Base-by-base conservation (phyloP, 2,113 vertebrate species). In the Leucopsar rothschildi region DNA sequence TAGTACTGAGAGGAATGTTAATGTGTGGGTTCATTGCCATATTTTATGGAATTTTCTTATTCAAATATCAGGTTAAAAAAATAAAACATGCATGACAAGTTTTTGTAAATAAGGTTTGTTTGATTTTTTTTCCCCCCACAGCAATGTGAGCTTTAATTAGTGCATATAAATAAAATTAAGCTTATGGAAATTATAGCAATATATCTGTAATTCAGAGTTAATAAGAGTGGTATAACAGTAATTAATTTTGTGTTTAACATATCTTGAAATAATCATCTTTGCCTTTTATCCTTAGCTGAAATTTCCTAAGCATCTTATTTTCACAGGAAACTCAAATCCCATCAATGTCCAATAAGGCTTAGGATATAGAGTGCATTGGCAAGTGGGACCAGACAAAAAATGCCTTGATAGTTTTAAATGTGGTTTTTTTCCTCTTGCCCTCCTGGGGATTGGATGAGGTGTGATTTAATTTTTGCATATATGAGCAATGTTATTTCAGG, bases 21-120 rank as follows among this genome's bases (percentile, higher is more conserved):
- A 44, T 50, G 25, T 0, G 0, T 68, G 15, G 1, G 12, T 56
- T 64, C 25, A 40, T 42, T 45, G 27, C 27, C 11, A 57, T 6
- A 16, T 53, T 73, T 80, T 31, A 52, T 39, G 45, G 12, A 82
- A 64, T 79, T 52, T 78, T 90, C 35, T 82, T 45, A 60, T 33
- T 64, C 39, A 69, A 64, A 50, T 80, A 44, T 35, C 31, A 77
- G 12, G 15, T 66, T 61, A 61, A 84, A 44, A 88, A 57, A 60
- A 3, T 1, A 14, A 55, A 72, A 9, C 5, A 37, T n/a, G 12
- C 18, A 8, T 88, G 11, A 4, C 16, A 83, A n/a, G 3, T 55
- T 75, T 75, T 27, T 82, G 19, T 75, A 85, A 68, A 75, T 50
- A 75, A 66, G 5, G 6, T 63, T 66, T 0, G 0, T 57, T 20